A percentile compares a stretch with the other conserved stretches of the same genome.
Conservation (phyloP, 2,113 vertebrate genomes). For the Butastur rufipennis region DNA sequence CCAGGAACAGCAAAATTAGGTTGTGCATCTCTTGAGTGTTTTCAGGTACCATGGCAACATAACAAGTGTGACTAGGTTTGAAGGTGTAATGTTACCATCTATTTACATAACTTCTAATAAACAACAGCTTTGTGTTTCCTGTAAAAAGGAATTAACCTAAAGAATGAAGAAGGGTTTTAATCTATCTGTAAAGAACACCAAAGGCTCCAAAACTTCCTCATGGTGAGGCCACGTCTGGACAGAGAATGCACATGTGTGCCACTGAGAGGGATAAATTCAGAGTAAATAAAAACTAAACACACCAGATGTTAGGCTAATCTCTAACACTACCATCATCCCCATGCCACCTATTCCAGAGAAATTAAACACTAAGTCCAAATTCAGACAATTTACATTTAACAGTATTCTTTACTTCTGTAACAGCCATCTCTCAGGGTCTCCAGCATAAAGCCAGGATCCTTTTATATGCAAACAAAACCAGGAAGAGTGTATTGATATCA, state of each 20-base stretch:
- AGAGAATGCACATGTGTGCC: accelerated
- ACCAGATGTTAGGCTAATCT: not conserved
- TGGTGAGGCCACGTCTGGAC: not conserved
- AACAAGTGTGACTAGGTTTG: not conserved
- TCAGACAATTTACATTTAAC: not conserved
- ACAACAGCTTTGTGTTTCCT: not conserved
- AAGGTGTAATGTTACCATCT: not conserved
- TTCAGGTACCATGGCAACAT: not conserved
- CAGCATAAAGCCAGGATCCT: not conserved
- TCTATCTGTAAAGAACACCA: not conserved
- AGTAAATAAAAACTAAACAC: not conserved
- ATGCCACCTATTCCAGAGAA: not conserved
- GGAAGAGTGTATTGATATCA: not conserved
- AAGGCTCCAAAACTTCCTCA: not conserved
- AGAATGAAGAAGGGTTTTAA: not conserved
- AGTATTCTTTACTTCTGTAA: not conserved
- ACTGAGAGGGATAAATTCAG: not conserved
- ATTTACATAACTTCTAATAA: not conserved
- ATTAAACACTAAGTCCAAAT: not conserved
- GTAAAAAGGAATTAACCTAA: not conserved
- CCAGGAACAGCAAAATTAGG: not conserved
- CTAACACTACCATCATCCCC: not conserved
- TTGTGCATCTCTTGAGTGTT: not conserved
- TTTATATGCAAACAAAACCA: not conserved
- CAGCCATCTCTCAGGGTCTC: not conserved